Evolutionary conservation across 1,140 invertebrate genomes (phyloP).

Genomic region (Tetranychus urticae): DNA sequence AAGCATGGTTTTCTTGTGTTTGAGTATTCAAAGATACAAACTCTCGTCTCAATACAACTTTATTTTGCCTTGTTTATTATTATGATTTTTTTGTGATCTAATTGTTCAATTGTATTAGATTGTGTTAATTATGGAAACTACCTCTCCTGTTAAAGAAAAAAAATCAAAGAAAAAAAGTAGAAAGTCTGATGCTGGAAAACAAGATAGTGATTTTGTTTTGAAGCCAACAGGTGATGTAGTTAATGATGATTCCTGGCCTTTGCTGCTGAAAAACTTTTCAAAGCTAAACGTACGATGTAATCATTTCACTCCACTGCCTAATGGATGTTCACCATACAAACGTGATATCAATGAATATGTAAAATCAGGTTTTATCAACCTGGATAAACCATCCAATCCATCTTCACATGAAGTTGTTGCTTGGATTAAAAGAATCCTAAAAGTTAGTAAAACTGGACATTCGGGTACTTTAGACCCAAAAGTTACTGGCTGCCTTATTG

Average conservation of each 20-base stretch:
- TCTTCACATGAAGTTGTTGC: conserved; percentile 98
- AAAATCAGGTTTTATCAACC: conserved; percentile 71
- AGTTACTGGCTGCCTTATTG: conserved; percentile 83
- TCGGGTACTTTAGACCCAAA: conserved; percentile 99
- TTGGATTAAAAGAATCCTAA: conserved; percentile 90
- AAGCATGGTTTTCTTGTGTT: too few relatives aligned
- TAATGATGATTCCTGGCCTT: conserved; percentile 75
- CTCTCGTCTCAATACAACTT: too few relatives aligned
- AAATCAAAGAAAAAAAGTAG: too few relatives aligned
- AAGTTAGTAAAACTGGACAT: conserved; percentile 56
- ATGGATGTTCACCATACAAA: conserved; percentile 49
- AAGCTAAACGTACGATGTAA: conserved; percentile 7
- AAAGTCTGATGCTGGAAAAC: too few relatives aligned
- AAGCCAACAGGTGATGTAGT: too few relatives aligned
- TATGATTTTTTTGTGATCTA: too few relatives aligned
- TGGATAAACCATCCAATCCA: conserved; percentile 97
- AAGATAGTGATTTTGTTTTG: too few relatives aligned
- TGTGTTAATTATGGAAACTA: too few relatives aligned
- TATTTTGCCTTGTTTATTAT: too few relatives aligned
- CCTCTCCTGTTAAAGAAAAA: too few relatives aligned
- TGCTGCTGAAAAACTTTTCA: conserved; percentile 48
- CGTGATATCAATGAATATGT: conserved; percentile 72
- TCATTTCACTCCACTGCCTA: conserved; percentile 4
- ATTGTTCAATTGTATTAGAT: too few relatives aligned
- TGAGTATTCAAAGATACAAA: too few relatives aligned